Conservation (phyloP, 1,140 invertebrate genomes). For the Atta colombica region DNA sequence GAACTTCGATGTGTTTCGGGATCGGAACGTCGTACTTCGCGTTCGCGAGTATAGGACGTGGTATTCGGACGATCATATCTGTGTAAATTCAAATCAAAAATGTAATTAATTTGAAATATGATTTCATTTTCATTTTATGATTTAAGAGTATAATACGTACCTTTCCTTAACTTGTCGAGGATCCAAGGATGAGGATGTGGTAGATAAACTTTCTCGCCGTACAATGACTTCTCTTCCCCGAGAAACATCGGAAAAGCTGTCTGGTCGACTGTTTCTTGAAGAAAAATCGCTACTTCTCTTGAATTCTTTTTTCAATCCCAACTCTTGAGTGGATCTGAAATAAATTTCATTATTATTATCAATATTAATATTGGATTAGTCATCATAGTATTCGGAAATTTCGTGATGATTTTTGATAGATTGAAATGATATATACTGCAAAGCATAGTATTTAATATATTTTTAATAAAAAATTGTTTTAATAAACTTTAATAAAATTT, state of each 20-base stretch:
- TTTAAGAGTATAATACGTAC: constrained; percentile 61
- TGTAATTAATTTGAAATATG: not conserved
- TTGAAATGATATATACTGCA: not conserved
- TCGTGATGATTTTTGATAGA: not conserved
- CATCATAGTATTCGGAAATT: too few species aligned
- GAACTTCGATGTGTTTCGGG: constrained; percentile 83
- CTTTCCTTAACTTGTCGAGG: constrained; percentile 85
- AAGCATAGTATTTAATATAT: not conserved
- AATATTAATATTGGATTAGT: not conserved
- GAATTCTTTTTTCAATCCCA: constrained; percentile 84
- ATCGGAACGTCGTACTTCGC: constrained; percentile 84
- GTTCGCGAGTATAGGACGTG: constrained; percentile 81
- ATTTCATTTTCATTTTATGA: not conserved
- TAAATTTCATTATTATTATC: not conserved
- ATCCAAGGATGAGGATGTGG: constrained; percentile 81
- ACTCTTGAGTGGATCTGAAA: constrained; percentile 82
- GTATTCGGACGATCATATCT: constrained; percentile 83
- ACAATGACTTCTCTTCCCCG: constrained; percentile 84
- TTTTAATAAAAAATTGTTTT: too few species aligned
- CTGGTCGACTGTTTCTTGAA: constrained; percentile 82
- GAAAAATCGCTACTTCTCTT: constrained; percentile 83
- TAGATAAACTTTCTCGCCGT: constrained; percentile 80
- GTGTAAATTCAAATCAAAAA: constrained; percentile 50
- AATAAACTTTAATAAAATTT: too few species aligned
- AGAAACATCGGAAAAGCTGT: constrained; percentile 82